Conservation (phyloP, 2,797 vertebrate species). For the Pogonophryne albipinna region DNA sequence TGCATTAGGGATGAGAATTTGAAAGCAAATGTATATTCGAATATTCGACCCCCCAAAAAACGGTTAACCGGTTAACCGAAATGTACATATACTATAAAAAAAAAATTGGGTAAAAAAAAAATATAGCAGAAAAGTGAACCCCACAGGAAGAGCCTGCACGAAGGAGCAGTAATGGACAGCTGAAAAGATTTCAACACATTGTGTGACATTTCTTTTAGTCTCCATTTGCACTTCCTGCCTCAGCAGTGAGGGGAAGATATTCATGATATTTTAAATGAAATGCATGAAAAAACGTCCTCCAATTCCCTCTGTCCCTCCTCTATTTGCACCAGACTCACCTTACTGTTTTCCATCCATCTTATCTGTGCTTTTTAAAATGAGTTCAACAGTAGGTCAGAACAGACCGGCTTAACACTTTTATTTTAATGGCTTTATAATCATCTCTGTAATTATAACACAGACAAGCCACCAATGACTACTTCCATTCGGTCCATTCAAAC, state of each 20-base stretch:
- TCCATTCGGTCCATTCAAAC: slow-evolving; percentile 2
- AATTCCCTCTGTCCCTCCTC: neutral
- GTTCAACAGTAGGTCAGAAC: neutral
- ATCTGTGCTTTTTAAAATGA: neutral
- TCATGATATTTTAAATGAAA: neutral
- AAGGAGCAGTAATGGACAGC: neutral
- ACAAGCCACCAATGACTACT: neutral
- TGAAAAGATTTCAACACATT: slow-evolving; percentile 1
- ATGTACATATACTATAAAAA: too few relatives aligned
- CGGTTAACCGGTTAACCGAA: too few relatives aligned
- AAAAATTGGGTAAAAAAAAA: too few relatives aligned
- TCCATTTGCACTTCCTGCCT: slow-evolving; percentile 3
- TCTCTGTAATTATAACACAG: slow-evolving; percentile 1
- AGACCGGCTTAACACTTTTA: slow-evolving; percentile 11
- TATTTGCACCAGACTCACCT: slow-evolving; percentile 16
- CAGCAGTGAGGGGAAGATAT: slow-evolving; percentile 3
- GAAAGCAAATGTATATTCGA: too few relatives aligned
- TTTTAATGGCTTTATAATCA: neutral
- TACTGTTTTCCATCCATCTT: neutral
- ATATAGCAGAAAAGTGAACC: neutral
- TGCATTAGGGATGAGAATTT: too few relatives aligned
- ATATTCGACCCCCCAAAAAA: too few relatives aligned
- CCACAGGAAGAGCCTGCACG: neutral
- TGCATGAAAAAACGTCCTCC: neutral
- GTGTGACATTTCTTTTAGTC: slow-evolving; percentile 2